Base-by-base conservation (phyloP, 2,888 invertebrate species). In the Diplazon laetatorius region DNA sequence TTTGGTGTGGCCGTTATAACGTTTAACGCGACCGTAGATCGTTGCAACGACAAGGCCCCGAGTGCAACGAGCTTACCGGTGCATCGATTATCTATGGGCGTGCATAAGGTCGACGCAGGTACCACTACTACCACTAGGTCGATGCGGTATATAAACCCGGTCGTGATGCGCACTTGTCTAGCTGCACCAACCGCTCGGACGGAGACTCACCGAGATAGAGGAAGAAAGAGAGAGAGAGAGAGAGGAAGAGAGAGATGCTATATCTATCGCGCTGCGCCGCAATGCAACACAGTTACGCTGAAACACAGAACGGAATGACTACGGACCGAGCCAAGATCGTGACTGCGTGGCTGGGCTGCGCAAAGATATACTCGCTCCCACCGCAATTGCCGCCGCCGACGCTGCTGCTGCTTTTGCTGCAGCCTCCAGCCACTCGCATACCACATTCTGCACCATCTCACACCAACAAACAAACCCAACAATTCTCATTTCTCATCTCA, bases 281-380 rank as follows among this genome's bases (percentile, higher is more conserved):
- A 55, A 25, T 16, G 9, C 0, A 9, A 55, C 16, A 55, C 30
- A 55, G 55, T 16, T 30, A 30, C 16, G 30, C 5, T 30, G 55
- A 16, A 55, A 30, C 30, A 30, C 30, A 25, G 39, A 39, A 39
- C 30, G 75, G 80, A 82, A 82, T 80, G 83, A 82, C 82, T 81
- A 78, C n/a, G n/a, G n/a, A 82, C 79, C 81, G 83, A 83, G 86
- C 83, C 83, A 80, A 37, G 84, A 83, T 87, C 87, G 87, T 87
- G 88, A 82, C 84, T 83, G 80, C 82, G 80, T 80, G 84, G n/a
- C 80, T 82, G 86, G 87, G 82, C 76, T 82, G 80, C 83, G 84
- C 85, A 80, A 84, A 85, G 82, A 85, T 85, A 37, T n/a, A n/a
- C n/a, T n/a, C 22, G 22, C 59, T 50, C 46, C 70, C 6, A 57